phyloP scores from a whole-genome alignment of 1,140 invertebrate genomes.

The Microplitis mediator region DNA sequence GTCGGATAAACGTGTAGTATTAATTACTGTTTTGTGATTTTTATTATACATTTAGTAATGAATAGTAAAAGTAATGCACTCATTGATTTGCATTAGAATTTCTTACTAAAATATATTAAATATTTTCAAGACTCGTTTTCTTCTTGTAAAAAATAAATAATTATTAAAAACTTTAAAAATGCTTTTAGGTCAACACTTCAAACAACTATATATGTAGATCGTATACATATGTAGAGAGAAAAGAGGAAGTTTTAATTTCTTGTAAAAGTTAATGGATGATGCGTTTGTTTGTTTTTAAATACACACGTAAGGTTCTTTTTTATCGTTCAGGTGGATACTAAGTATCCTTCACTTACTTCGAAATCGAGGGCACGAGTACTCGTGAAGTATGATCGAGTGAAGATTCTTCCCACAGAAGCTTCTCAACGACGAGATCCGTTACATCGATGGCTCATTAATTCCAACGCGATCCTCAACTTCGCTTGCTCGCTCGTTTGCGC shows the following conservation, averaged over 20 bases:
- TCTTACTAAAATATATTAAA: no score
- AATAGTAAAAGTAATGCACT: no score
- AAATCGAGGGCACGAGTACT: constrained; percentile 23
- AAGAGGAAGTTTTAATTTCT: background rate
- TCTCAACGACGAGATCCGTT: constrained; percentile 31
- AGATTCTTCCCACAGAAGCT: constrained; percentile 21
- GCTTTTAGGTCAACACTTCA: no score
- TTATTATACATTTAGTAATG: no score
- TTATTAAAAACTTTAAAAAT: no score
- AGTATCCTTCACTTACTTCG: background rate
- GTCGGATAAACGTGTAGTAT: no score
- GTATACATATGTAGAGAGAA: background rate
- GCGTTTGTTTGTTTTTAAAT: background rate
- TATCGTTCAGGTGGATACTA: background rate
- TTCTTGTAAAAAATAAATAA: no score
- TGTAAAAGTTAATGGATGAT: background rate
- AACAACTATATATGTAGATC: no score
- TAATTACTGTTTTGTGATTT: no score
- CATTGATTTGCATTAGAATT: no score
- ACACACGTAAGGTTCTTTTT: background rate
- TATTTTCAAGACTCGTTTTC: no score
- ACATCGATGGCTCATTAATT: constrained; percentile 37
- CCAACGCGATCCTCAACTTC: constrained; percentile 32
- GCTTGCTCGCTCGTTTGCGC: background rate
- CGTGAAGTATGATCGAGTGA: constrained; percentile 28